Conservation (phyloP, 2,113 vertebrate genomes). For the Scopus umbretta region DNA sequence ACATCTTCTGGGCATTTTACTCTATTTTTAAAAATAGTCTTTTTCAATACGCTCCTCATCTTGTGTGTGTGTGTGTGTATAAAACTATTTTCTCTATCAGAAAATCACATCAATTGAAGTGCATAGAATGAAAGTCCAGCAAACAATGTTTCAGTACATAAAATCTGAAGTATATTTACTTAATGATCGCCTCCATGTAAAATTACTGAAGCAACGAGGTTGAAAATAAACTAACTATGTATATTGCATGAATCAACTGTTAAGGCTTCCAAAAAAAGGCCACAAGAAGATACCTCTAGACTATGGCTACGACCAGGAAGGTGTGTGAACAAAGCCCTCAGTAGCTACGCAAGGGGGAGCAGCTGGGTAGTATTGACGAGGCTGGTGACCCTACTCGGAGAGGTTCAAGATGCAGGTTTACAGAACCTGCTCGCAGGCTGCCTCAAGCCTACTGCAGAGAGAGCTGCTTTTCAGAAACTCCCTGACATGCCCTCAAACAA, state of each 20-base stretch:
- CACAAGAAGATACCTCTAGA: rapidly evolving
- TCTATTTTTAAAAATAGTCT: rapidly evolving
- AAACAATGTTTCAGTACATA: not conserved
- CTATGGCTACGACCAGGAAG: rapidly evolving
- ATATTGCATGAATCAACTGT: rapidly evolving
- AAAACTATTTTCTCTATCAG: not conserved
- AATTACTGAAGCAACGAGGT: not conserved
- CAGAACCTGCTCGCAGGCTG: not conserved
- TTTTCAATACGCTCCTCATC: not conserved
- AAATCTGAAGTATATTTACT: not conserved
- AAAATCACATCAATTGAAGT: rapidly evolving
- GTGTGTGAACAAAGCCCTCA: rapidly evolving
- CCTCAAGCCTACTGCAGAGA: not conserved
- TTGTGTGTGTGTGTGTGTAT: rapidly evolving
- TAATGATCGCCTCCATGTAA: not conserved
- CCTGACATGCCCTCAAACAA: rapidly evolving
- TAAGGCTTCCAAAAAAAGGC: no score
- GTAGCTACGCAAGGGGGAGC: conserved; percentile 35
- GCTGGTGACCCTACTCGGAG: rapidly evolving
- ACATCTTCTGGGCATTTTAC: not conserved
- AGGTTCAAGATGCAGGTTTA: not conserved
- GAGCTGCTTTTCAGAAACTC: not conserved
- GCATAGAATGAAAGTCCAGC: not conserved
- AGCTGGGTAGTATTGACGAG: not conserved
- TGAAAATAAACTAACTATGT: not conserved